Evolutionary conservation across 2,888 invertebrate genomes (phyloP), one percentile per base, ranked within the genome.

Genomic region (Parnassius orleans): DNA sequence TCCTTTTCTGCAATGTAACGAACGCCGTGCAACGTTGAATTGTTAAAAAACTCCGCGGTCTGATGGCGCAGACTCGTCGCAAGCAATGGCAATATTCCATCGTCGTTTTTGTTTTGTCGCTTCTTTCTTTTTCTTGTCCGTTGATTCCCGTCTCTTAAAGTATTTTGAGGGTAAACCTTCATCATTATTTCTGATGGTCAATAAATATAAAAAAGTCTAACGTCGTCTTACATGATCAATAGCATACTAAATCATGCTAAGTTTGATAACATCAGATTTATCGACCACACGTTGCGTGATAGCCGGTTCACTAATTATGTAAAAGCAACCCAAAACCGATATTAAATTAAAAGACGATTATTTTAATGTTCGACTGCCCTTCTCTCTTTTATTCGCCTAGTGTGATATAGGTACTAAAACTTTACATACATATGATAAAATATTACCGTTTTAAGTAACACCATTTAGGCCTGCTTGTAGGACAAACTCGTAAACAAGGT

Each of bases 1-100:
- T 94, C 94, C 65, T 93, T 92, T 79, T 96, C 95, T 2, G 95
- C 95, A 60, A 96, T 95, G 72, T 96, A 96, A 33, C 95, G 93
- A 0, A 96, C 95, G 14, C 96, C 96, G 77, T 96, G 96, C 47
- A 96, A 86, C 0, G 95, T 95, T 0, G 95, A 95, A 75, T 95
- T 94, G 72, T 95, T 93, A 75, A 96, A 95, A 81, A 95, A 96
- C 76, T 95, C 94, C 63, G 93, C 94, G 0, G 94, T 94, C 81
- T 96, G 95, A 75, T 94, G 94, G 44, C 93, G 92, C 74, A 94
- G 92, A 78, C 95, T 95, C 1, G 94, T 93, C 33, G 93, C 92
- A 61, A 94, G 78, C 69, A 94, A 68, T 9, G 87, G 81, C 47
- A 87, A 63, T 10, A 84, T 75, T 19, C 84, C 79, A 57, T 79